Evolutionary conservation across 1,140 invertebrate genomes (phyloP), one percentile per base, ranked within the genome.

Genomic region (Drosophila miranda): DNA sequence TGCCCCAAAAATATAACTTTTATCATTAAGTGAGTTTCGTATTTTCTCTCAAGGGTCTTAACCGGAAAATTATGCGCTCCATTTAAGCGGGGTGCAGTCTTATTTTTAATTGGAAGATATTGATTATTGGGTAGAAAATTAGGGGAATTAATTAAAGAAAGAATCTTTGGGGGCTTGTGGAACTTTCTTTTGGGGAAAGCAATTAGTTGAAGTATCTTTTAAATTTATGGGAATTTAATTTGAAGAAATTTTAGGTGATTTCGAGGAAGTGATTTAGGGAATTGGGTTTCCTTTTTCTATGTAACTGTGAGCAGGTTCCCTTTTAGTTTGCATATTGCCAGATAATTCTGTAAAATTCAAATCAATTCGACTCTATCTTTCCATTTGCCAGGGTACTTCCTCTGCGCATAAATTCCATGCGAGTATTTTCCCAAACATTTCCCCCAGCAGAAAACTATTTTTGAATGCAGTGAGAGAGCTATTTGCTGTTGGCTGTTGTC

Each of bases 1-100:
- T 78, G 75, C 62, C 75, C 34, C 11, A 38, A 38, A 50, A 72
- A 60, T 55, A 72, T 83, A 84, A 83, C 68, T 84, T 84, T 75
- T 63, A 76, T 83, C 74, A 63, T 79, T 72, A 83, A 83, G 78
- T 73, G 52, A 69, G 43, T 48, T 54, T 75, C 54, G 43, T 46
- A 49, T 68, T 68, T 75, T 72, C 11, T 38, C 34, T 68, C 56
- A 42, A 42, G 70, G 54, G 57, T 50, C 71, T 70, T 75, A 66
- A 64, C 30, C 9, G 30, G 41, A 43, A 70, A 51, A 59, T 64
- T 64, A 46, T 52, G 30, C 42, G 63, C 30, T 45, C 26, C 42
- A 64, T 66, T 75, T 66, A 52, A 34, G 30, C 30, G 30, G 30
- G 3, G 9, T 26, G 3, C 23, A 11, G 1, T 11, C 11, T 38